phyloP scores from a whole-genome alignment of 2,797 vertebrate genomes.

The Chromobotia macracanthus region DNA sequence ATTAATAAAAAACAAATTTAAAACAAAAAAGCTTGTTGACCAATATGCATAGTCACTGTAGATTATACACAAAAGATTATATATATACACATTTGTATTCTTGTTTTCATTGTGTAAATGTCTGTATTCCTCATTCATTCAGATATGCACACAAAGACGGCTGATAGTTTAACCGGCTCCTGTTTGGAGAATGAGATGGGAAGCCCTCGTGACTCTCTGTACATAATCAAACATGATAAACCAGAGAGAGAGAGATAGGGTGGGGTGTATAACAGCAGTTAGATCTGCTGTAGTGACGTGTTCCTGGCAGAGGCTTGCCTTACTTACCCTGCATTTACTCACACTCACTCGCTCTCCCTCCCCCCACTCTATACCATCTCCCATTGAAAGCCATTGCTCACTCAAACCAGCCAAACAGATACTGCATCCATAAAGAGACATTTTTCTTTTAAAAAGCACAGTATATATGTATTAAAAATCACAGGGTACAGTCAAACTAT shows the following conservation, averaged over 20 bases:
- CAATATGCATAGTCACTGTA: too few relatives aligned
- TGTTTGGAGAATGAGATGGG: conserved; percentile 57
- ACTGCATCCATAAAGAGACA: conserved; percentile 1
- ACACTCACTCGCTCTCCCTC: conserved; percentile 5
- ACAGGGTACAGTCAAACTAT: neutral
- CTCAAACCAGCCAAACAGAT: neutral
- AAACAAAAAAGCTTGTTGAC: too few relatives aligned
- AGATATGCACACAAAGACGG: conserved; percentile 2
- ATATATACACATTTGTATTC: too few relatives aligned
- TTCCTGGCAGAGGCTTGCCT: conserved; percentile 34
- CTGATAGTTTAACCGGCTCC: conserved; percentile 32
- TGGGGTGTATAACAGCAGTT: conserved; percentile 28
- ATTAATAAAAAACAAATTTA: too few relatives aligned
- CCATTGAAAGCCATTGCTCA: neutral
- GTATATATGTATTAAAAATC: neutral
- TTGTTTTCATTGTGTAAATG: neutral
- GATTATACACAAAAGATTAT: too few relatives aligned
- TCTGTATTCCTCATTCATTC: neutral
- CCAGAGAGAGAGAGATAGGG: conserved; percentile 41
- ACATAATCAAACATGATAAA: conserved; percentile 6
- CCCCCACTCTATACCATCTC: conserved; percentile 25
- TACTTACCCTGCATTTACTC: conserved; percentile 49
- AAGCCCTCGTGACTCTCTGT: conserved; percentile 43
- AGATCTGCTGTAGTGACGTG: conserved; percentile 39
- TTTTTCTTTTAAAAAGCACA: neutral